Base-by-base conservation (phyloP, 2,797 vertebrate genomes). In the Ctenochaetus hawaiiensis region DNA sequence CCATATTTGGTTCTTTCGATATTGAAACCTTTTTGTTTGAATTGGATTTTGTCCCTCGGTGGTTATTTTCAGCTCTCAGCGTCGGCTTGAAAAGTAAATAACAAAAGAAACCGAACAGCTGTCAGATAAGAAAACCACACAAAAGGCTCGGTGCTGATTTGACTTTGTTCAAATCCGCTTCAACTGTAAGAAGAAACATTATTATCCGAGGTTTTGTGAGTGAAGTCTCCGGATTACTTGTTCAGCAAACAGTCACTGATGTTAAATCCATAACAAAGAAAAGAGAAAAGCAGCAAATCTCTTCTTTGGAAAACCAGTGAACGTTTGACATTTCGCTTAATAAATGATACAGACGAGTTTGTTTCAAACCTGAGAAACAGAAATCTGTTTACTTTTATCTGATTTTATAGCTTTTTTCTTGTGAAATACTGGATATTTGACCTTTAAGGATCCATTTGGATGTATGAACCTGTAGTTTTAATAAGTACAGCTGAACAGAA, bases 121-220 rank as follows among this genome's bases (percentile, higher is more conserved):
- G 16, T 64, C 30, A 1, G 68, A 49, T 71, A 70, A 70, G 8
- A 47, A 60, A 6, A 51, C 17, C 48, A 34, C 69, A 48, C 8
- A 9, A 47, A n/a, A 30, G 26, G 26, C 26, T 30, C 4, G 52
- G 34, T 17, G 37, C 65, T 56, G 11, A 75, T 18, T 0, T 54
- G 45, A 66, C 43, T 60, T 7, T 14, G 37, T 43, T 39, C 8
- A 57, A 30, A 44, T 17, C 22, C 12, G 11, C 44, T 34, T 39
- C 23, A 39, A 13, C 39, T 30, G 26, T 30, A 30, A 26, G 9
- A 30, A 26, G 9, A 11, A 20, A 0, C 17, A 8, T 16, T 6
- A 16, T 16, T 12, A 20, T 49, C 2, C 8, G 12, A 12, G 10
- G 2, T 41, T 41, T 41, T 41, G 41, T 41, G 26, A 30, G 26